Percentiles rank a stretch among this genome's conserved stretches.
These are phyloP conservation scores for Ramphastos sulfuratus DNA, from an alignment of 2,113 vertebrate species.

Conservation along the genomic window DNA sequence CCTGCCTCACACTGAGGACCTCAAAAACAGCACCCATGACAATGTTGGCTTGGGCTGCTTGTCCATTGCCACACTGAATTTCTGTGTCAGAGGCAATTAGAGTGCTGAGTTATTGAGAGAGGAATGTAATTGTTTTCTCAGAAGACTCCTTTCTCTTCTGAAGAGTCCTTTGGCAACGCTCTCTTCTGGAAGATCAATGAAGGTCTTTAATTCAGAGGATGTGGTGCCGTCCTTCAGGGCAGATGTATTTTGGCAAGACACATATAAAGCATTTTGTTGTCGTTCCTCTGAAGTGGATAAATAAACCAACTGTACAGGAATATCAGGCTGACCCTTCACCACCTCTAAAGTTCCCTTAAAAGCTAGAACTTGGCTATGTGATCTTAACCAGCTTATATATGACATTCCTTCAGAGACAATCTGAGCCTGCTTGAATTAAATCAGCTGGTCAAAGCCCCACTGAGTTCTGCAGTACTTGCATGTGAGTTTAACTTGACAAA, in stretches of 20 bases:
- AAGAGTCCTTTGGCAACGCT: background rate
- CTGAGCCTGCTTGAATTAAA: background rate
- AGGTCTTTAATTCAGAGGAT: background rate
- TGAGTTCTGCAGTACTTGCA: background rate
- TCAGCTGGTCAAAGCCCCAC: background rate
- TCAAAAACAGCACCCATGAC: background rate
- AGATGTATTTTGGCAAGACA: background rate
- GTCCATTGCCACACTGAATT: background rate
- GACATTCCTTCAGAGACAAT: background rate
- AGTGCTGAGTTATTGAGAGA: background rate
- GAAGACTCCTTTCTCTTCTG: background rate
- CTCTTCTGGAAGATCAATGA: accelerated
- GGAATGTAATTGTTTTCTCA: background rate
- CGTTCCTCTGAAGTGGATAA: background rate
- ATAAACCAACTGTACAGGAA: background rate
- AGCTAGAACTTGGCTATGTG: background rate
- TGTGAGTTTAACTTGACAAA: background rate
- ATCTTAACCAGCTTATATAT: background rate
- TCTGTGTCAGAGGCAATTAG: background rate
- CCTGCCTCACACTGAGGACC: background rate
- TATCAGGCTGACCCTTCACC: background rate
- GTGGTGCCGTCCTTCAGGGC: background rate
- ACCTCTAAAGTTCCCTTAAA: background rate
- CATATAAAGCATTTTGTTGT: background rate
- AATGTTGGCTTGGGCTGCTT: background rate